Percentiles rank a stretch among this genome's conserved stretches.
phyloP scores from a whole-genome alignment of 2,888 invertebrate species.

The Heliconius ismenius region DNA sequence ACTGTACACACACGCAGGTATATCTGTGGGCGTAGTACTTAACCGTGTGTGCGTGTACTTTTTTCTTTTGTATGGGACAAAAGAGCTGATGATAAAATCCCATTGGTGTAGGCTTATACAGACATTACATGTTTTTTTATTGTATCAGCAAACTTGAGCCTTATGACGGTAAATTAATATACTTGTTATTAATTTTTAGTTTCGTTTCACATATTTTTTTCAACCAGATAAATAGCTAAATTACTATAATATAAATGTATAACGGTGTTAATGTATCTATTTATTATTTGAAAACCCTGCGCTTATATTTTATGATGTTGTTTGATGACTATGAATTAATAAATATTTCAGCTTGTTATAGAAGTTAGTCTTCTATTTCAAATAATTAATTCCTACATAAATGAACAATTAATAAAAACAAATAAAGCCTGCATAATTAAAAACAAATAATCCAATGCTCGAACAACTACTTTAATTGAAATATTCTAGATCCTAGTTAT shows the following conservation, averaged over 20 bases:
- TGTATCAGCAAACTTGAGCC: constrained; percentile 47
- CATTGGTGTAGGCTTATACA: constrained; percentile 54
- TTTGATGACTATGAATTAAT: not conserved
- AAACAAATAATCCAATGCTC: too few species aligned
- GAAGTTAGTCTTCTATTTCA: not conserved
- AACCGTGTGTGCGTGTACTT: constrained; percentile 66
- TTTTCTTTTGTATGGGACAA: constrained; percentile 73
- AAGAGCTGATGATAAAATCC: constrained; percentile 61
- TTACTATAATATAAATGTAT: not conserved
- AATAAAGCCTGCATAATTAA: too few species aligned
- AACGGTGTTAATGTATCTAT: not conserved
- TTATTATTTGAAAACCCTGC: not conserved
- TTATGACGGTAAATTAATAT: constrained; percentile 45
- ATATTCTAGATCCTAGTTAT: not conserved
- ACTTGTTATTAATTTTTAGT: not conserved
- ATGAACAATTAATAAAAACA: too few species aligned
- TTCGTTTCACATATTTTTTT: not conserved
- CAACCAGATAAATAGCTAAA: not conserved
- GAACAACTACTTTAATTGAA: too few species aligned
- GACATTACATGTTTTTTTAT: constrained; percentile 38
- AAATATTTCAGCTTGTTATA: not conserved
- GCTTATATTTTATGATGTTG: not conserved
- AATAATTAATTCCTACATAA: too few species aligned
- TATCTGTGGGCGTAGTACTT: not conserved
- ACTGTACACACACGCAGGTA: not conserved